phyloP scores from a whole-genome alignment of 2,888 invertebrate genomes.

The Pocota personata region DNA sequence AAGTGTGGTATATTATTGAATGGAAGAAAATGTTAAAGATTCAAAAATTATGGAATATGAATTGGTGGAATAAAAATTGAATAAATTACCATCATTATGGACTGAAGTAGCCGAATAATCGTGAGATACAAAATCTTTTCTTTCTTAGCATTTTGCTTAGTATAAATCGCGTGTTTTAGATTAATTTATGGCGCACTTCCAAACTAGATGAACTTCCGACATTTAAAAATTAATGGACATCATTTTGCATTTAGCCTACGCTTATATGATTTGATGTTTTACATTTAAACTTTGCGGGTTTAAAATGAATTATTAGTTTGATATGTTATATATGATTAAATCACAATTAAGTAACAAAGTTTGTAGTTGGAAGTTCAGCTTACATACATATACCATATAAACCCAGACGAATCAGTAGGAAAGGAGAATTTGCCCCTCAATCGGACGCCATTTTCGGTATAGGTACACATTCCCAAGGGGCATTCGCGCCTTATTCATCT shows the following conservation, averaged over 20 bases:
- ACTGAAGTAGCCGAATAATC: background rate
- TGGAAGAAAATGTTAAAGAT: background rate
- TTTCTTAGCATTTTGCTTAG: background rate
- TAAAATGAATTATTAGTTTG: background rate
- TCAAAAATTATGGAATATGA: background rate
- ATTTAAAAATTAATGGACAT: background rate
- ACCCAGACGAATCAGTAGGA: no score
- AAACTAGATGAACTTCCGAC: background rate
- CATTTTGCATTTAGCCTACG: background rate
- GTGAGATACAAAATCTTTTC: background rate
- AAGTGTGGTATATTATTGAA: background rate
- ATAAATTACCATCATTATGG: constrained; percentile 16
- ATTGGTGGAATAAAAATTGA: constrained; percentile 20
- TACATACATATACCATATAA: no score
- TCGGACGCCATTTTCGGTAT: no score
- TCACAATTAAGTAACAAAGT: no score
- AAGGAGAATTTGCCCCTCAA: no score
- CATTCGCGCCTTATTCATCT: no score
- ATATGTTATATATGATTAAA: no score
- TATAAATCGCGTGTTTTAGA: background rate
- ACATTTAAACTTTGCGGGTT: background rate
- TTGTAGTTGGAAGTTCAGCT: no score
- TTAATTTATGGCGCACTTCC: constrained; percentile 7
- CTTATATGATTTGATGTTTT: background rate
- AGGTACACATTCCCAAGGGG: no score